Base-by-base conservation (phyloP, 2,888 invertebrate species). In the Bibio marci region DNA sequence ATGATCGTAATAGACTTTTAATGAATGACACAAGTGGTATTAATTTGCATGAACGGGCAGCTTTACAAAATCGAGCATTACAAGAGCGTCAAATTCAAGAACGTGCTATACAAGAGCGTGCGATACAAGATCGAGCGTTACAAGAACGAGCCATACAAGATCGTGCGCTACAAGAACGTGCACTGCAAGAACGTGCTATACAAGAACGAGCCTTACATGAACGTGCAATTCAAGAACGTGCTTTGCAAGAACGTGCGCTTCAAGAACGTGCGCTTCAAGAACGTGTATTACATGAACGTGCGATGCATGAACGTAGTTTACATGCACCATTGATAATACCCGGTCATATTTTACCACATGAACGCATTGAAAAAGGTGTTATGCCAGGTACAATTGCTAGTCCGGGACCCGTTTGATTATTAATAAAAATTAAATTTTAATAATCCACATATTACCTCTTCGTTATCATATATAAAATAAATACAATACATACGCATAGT, bases 131-230 rank as follows among this genome's bases (percentile, higher is more conserved):
- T 12, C 43, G 44, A 17, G 41, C 40, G 2, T 39, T 45, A 32
- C 48, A 48, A 22, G 47, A 44, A 26, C 41, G 45, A 30, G 44
- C 40, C 8, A 44, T 45, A 35, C 47, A 49, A 25, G 48, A 49
- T 13, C 34, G 41, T 8, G 44, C 41, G n/a, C 37, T 48, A 37
- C 48, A 48, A 27, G 48, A 49, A 13, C 43, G 44, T 27, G 41
- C 40, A 2, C 39, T 45, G 31, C 48, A 48, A 34, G 47, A 46
- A 37, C 40, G 47, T 12, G 45, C 42, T 42, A 39, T 48, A 25
- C 50, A 50, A 37, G 45, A 45, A 27, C 46, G 48, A 30, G 39
- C 49, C 37, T 43, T 43, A 13, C 45, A 45, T 15, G 48, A 44
- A 30, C 41, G 45, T 37, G 44, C 40, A 8, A 43, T 45, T 36